Percentiles rank a stretch among this genome's conserved stretches.
Evolutionary conservation across 2,797 vertebrate genomes (phyloP).

Genomic region (Sebastes umbrosus): DNA sequence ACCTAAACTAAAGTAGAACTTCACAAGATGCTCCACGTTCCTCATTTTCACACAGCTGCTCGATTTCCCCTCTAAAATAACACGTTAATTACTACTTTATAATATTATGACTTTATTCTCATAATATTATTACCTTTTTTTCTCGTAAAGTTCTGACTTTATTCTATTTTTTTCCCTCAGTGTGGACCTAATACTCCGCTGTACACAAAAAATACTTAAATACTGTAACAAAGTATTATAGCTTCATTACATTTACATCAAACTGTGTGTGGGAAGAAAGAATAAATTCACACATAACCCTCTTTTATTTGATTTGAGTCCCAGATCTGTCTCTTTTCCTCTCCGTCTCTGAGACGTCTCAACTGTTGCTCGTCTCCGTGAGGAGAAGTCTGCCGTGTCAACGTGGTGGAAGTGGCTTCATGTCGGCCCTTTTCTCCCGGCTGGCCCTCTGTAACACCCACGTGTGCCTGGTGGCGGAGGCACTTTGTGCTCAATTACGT

Average conservation of each 20-base stretch:
- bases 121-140: too few relatives aligned
- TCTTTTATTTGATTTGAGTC: not conserved
- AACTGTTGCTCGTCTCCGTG: constrained; percentile 38
- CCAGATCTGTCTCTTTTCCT: not conserved
- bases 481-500: constrained; percentile 78
- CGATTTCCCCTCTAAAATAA: too few relatives aligned
- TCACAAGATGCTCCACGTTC: too few relatives aligned
- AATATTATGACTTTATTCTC: too few relatives aligned
- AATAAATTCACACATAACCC: not conserved
- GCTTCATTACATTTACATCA: too few relatives aligned
- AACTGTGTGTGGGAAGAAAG: not conserved
- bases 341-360: not conserved
- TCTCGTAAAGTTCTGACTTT: too few relatives aligned
- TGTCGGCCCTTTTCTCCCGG: constrained; percentile 53
- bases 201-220: too few relatives aligned
- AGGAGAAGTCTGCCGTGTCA: constrained; percentile 50
- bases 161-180: too few relatives aligned
- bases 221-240: not conserved
- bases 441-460: constrained; percentile 67
- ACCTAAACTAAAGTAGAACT: too few relatives aligned
- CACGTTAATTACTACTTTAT: too few relatives aligned
- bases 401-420: constrained; percentile 60
- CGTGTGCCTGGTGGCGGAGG: constrained; percentile 74
- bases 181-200: too few relatives aligned
- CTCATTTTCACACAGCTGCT: too few relatives aligned